These are phyloP conservation scores for Drosophila mercatorum DNA, from an alignment of 2,888 invertebrate species.

Conservation along the genomic window DNA sequence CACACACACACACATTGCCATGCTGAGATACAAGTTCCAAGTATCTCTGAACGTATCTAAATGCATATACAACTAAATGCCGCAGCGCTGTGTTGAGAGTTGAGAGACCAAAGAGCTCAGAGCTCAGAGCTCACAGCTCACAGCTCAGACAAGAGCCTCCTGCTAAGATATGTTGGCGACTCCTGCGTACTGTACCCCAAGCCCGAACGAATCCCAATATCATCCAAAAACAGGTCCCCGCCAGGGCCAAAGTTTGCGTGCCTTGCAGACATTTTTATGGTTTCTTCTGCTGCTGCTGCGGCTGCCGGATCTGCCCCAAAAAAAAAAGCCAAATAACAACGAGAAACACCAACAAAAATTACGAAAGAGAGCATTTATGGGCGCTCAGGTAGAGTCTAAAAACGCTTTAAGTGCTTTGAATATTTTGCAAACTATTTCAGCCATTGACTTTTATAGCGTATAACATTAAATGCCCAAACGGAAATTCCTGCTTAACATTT, in stretches of 20 bases:
- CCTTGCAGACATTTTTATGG: constrained; percentile 68
- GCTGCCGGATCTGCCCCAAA: constrained; percentile 33
- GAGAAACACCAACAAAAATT: constrained; percentile 13
- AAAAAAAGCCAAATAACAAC: neutral
- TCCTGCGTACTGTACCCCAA: constrained; percentile 72
- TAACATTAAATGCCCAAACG: constrained; percentile 2
- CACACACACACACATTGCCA: constrained; percentile 25
- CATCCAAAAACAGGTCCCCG: constrained; percentile 67
- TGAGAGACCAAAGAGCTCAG: constrained; percentile 40
- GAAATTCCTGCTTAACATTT: constrained; percentile 11
- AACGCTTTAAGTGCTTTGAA: constrained; percentile 18
- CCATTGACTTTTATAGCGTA: constrained; percentile 11
- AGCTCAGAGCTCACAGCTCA: constrained; percentile 29
- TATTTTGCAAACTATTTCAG: constrained; percentile 32
- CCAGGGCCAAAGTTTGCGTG: constrained; percentile 76
- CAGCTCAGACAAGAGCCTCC: constrained; percentile 63
- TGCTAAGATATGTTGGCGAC: constrained; percentile 65
- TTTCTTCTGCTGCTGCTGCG: constrained; percentile 32
- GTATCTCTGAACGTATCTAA: constrained; percentile 77
- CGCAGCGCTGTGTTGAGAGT: constrained; percentile 28
- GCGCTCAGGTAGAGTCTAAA: constrained; percentile 54
- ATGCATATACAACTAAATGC: constrained; percentile 64
- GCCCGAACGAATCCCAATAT: constrained; percentile 31
- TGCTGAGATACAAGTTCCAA: constrained; percentile 58
- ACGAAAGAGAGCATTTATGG: constrained; percentile 53